Evolutionary conservation across 1,140 invertebrate species (phyloP), one percentile per base, ranked within the genome.

Genomic region (Paramacrobiotus metropolitanus): DNA sequence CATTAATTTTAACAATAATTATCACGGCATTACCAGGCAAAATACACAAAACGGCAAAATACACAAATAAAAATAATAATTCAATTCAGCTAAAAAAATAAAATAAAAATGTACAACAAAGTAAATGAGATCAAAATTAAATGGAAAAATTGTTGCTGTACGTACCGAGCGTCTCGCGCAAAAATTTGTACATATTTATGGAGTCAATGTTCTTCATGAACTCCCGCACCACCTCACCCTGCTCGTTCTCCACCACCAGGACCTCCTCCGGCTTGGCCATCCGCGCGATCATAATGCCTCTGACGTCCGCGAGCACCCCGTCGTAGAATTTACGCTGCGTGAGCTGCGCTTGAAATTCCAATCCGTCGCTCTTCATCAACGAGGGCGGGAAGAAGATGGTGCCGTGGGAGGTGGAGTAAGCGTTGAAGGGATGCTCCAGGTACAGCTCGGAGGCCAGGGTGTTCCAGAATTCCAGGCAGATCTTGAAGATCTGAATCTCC

Each of bases 241-340:
- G 95, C 73, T 99, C 95, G 79, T 98, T 99, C 74, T 99, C 94
- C n/a, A 99, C 94, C 61, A 99, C 91, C n/a, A 99, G 77, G 2
- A 99, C 95, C 77, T 99, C 95, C 74, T 99, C 95, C 0, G 95
- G 95, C 73, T 97, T 98, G 0, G 94, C 95, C 95, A 99, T 99
- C 67, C 93, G 81, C 45, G 87, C 92, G 61, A 99, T 98, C 92
- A 99, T 98, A 28, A 96, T 92, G 66, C 87, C 86, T n/a, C 95
- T 78, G 20, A 98, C 84, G 73, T 81, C 40, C 29, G 61, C 29
- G 62, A 61, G 61, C 1, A 31, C 30, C 21, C 2, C 31, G 63
- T 44, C 34, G 60, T 63, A 63, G 31, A 64, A 55, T 24, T 55
- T 55, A 24, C 48, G 48, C 9, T 24, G 48, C 9, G 9, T 55